phyloP scores from a whole-genome alignment of 2,113 vertebrate genomes.

The Spilogale gracilis region DNA sequence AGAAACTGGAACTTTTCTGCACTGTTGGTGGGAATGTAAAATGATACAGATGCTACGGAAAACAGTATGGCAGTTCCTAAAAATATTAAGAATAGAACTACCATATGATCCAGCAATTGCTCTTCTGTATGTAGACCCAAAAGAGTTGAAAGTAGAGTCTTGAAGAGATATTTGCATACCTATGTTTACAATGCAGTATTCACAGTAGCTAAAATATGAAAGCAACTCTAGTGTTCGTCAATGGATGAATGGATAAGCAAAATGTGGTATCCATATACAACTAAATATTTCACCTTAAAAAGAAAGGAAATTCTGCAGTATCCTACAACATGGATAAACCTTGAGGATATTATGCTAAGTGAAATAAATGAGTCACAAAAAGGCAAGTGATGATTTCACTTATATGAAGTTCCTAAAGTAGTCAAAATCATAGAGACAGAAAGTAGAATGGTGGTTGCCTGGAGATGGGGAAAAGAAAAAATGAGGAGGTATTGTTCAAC shows the following conservation, averaged over 20 bases:
- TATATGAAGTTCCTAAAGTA: not conserved
- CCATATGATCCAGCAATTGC: not conserved
- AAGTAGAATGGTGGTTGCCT: not conserved
- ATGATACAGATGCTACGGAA: not conserved
- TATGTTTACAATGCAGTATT: not conserved
- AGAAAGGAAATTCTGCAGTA: not conserved
- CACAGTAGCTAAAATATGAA: not conserved
- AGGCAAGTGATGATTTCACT: not conserved
- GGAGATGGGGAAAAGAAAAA: not conserved
- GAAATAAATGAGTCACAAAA: not conserved
- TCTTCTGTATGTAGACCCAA: not conserved
- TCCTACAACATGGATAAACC: not conserved
- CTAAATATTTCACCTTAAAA: not conserved
- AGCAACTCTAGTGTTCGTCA: not conserved
- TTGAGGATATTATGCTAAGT: not conserved
- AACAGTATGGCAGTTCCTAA: not conserved
- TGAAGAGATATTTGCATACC: not conserved
- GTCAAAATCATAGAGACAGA: not conserved
- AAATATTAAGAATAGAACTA: not conserved
- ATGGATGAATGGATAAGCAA: not conserved
- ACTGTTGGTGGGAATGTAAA: not conserved
- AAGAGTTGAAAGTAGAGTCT: not conserved
- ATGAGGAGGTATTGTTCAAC: not conserved
- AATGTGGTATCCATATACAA: not conserved
- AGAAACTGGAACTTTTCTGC: not conserved